phyloP scores from a whole-genome alignment of 2,888 invertebrate genomes.

The Caenorhabditis auriculariae region DNA sequence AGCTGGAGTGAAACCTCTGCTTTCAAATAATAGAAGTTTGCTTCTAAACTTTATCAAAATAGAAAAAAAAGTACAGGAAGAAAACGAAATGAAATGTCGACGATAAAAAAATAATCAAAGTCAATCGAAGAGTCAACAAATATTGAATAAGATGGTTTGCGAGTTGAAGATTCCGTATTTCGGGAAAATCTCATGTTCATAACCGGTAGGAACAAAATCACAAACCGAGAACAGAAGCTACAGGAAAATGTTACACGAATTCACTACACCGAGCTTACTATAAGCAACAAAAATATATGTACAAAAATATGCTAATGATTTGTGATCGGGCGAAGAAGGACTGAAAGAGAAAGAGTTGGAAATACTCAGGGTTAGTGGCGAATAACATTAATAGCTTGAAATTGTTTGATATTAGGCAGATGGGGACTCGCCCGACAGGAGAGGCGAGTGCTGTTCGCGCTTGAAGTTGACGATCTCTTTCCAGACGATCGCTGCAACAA shows the following conservation, averaged over 20 bases:
- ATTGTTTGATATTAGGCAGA: constrained; percentile 11
- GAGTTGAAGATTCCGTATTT: not conserved
- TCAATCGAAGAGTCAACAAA: no score
- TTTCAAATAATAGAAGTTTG: not conserved
- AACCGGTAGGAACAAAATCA: not conserved
- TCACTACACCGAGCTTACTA: no score
- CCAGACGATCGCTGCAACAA: constrained; percentile 40
- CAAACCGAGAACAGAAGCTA: no score
- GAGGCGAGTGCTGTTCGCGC: constrained; percentile 29
- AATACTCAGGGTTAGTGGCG: not conserved
- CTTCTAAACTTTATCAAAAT: not conserved
- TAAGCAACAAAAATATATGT: no score
- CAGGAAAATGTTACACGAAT: no score
- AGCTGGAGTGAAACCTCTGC: not conserved
- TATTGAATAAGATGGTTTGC: no score
- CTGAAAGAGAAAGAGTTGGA: constrained; percentile 5
- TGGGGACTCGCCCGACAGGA: not conserved
- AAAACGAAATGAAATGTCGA: no score
- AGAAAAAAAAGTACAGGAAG: not conserved
- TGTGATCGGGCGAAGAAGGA: constrained; percentile 4
- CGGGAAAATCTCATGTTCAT: not conserved
- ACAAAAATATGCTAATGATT: no score
- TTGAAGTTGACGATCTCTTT: constrained; percentile 37
- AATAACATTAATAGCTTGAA: not conserved
- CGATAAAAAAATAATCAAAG: no score